Evolutionary conservation across 2,113 vertebrate genomes (phyloP).

Genomic region (Zootoca vivipara): DNA sequence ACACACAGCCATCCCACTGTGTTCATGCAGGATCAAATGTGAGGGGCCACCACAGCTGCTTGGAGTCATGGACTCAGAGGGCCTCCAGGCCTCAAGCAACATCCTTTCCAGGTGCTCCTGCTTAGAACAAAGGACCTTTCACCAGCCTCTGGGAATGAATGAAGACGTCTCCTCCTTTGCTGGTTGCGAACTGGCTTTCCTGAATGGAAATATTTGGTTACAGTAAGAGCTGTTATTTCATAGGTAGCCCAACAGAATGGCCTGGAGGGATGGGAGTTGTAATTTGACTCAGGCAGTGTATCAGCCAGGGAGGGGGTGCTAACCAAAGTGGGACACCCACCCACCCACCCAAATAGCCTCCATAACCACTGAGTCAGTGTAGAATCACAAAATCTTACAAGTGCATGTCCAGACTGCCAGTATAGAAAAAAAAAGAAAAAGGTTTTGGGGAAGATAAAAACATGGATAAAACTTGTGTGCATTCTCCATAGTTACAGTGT

Average conservation of each 20-base stretch:
- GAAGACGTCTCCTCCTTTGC: conserved; percentile 74
- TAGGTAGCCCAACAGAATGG: conserved; percentile 70
- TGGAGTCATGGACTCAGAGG: neutral
- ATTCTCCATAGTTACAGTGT: neutral
- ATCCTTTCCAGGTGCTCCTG: conserved; percentile 87
- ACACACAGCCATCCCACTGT: conserved; percentile 21
- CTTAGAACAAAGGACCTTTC: conserved; percentile 91
- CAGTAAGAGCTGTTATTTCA: conserved; percentile 78
- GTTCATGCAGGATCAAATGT: neutral
- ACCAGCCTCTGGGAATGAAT: conserved; percentile 81
- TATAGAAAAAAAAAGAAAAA: neutral
- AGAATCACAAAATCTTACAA: conserved; percentile 12
- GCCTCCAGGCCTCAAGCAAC: conserved; percentile 67
- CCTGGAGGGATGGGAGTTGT: conserved; percentile 37
- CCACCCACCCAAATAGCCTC: conserved; percentile 33
- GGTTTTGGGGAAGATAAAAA: neutral
- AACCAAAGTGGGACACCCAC: conserved; percentile 25
- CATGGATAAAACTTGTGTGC: too few relatives aligned
- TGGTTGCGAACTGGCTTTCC: conserved; percentile 81
- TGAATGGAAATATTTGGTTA: conserved; percentile 83
- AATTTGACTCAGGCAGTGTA: conserved; percentile 72
- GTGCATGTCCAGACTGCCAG: neutral
- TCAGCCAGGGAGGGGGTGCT: conserved; percentile 42
- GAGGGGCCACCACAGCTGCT: conserved; percentile 52
- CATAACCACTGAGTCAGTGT: neutral